Conservation (phyloP, 2,113 vertebrate species). For the Cranoglanis bouderius region DNA sequence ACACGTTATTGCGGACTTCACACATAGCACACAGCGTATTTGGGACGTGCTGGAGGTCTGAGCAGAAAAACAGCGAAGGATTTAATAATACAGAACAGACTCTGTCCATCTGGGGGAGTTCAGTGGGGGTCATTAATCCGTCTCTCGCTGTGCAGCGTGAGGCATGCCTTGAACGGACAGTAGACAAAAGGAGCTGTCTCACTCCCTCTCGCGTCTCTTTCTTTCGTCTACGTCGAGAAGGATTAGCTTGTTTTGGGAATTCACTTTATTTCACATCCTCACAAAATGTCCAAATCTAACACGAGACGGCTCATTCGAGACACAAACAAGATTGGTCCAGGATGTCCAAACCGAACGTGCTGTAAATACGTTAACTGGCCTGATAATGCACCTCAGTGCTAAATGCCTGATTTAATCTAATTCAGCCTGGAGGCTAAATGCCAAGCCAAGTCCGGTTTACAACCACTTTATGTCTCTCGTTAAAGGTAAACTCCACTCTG, state of each 20-base stretch:
- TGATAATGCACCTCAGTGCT: not conserved
- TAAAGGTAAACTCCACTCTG: not conserved
- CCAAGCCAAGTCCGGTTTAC: not conserved
- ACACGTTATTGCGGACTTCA: not conserved
- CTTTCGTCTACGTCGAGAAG: not conserved
- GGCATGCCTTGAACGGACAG: constrained; percentile 36
- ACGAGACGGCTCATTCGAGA: not conserved
- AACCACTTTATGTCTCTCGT: not conserved
- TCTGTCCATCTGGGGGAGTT: constrained; percentile 63
- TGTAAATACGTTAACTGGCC: constrained; percentile 22
- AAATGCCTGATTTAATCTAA: too few species aligned
- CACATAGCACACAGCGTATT: not conserved
- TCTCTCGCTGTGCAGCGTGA: constrained; percentile 49
- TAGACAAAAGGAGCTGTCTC: constrained; percentile 37
- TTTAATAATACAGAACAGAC: constrained; percentile 59
- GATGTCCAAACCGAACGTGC: constrained; percentile 18
- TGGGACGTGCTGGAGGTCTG: constrained; percentile 34
- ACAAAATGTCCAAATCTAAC: constrained; percentile 12
- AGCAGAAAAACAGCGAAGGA: constrained; percentile 39
- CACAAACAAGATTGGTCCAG: constrained; percentile 33
- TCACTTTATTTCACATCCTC: constrained; percentile 9
- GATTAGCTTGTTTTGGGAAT: constrained; percentile 5
- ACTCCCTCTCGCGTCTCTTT: not conserved
- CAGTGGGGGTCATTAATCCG: constrained; percentile 65
- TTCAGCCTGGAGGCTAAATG: constrained; percentile 29